Conservation (phyloP, 2,113 vertebrate genomes). For the Acanthochromis polyacanthus region DNA sequence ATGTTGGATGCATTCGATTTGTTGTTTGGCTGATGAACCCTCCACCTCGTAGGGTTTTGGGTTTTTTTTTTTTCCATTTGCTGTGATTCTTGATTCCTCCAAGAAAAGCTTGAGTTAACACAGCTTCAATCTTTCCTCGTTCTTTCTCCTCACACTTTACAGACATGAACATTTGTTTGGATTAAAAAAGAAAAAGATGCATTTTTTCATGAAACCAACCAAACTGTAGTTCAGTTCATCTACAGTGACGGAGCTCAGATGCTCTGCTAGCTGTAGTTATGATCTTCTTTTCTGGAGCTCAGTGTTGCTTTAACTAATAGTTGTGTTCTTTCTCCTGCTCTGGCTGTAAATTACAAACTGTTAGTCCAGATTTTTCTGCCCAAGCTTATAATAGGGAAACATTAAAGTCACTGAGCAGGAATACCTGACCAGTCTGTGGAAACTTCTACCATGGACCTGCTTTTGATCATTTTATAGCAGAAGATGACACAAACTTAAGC, state of each 20-base stretch:
- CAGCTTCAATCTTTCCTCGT: slow-evolving; percentile 48
- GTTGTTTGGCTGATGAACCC: slow-evolving; percentile 53
- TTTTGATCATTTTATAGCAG: slow-evolving; percentile 1
- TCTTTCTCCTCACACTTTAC: slow-evolving; percentile 26
- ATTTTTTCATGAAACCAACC: slow-evolving; percentile 13
- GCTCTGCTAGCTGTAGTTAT: not conserved
- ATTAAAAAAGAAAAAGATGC: not conserved
- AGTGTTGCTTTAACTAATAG: slow-evolving; percentile 5
- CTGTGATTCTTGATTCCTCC: slow-evolving; percentile 69
- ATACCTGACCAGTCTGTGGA: not conserved
- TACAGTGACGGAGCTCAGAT: slow-evolving; percentile 7
- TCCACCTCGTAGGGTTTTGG: slow-evolving; percentile 27
- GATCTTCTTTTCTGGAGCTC: slow-evolving; percentile 8
- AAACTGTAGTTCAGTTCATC: slow-evolving; percentile 26
- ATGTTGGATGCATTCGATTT: slow-evolving; percentile 63
- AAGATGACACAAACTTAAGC: slow-evolving; percentile 6
- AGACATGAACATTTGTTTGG: slow-evolving; percentile 30
- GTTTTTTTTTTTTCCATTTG: slow-evolving; percentile 51
- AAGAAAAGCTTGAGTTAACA: slow-evolving; percentile 55
- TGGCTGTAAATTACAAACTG: not conserved
- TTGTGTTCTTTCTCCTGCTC: slow-evolving; percentile 1
- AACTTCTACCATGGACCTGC: not conserved
- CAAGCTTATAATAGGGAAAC: slow-evolving; percentile 1
- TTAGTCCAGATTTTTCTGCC: slow-evolving; percentile 7
- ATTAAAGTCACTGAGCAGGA: not conserved